Conservation (phyloP, 2,888 invertebrate species). For the Julus scandinavius region DNA sequence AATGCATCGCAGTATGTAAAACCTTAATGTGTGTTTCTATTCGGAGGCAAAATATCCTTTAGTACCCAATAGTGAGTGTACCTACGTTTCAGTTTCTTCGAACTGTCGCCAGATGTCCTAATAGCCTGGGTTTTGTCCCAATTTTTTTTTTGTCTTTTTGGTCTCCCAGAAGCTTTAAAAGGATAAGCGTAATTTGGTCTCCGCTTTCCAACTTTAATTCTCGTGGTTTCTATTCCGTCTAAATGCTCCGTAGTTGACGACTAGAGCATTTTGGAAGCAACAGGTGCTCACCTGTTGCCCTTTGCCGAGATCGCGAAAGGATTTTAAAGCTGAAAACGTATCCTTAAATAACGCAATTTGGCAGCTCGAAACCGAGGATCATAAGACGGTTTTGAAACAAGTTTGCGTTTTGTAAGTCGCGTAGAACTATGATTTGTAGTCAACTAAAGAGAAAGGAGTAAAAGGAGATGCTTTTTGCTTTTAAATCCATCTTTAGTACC, state of each 20-base stretch:
- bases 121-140: too few species aligned
- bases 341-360: neutral
- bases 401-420: neutral
- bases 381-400: neutral
- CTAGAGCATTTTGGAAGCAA: neutral
- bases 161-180: too few species aligned
- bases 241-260: neutral
- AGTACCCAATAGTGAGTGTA: too few species aligned
- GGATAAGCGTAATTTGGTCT: too few species aligned
- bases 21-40: too few species aligned
- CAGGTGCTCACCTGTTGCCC: conserved; percentile 30
- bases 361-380: neutral
- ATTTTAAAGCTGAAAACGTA: conserved; percentile 37
- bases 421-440: neutral
- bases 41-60: too few species aligned
- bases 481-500: neutral
- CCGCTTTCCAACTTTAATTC: too few species aligned
- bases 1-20: too few species aligned
- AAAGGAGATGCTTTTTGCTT: neutral
- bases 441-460: neutral
- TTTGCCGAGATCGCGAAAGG: neutral
- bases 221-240: neutral
- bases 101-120: too few species aligned
- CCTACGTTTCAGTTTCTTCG: too few species aligned
- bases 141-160: too few species aligned